phyloP scores from a whole-genome alignment of 2,888 invertebrate genomes.

The Drosophila meridiana region DNA sequence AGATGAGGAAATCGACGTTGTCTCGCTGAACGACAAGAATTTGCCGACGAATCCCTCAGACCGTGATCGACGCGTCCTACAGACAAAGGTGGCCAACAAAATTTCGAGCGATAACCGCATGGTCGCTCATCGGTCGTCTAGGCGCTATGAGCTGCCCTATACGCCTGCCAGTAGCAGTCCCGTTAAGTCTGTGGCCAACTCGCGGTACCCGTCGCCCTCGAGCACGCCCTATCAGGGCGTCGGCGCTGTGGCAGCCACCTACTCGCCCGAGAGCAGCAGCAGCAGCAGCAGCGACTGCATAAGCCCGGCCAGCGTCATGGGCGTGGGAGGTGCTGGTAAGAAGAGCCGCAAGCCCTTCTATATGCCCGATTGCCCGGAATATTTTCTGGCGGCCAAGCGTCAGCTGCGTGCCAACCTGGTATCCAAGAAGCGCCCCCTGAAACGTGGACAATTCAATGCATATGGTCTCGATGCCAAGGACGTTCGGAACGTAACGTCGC shows the following conservation, averaged over 20 bases:
- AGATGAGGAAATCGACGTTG: constrained; percentile 93
- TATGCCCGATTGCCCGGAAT: constrained; percentile 26
- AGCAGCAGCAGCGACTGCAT: constrained; percentile 29
- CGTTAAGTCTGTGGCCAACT: constrained; percentile 80
- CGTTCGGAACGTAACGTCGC: neutral
- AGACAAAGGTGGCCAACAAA: constrained; percentile 87
- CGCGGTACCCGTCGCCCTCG: constrained; percentile 83
- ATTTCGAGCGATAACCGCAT: constrained; percentile 82
- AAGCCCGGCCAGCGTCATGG: neutral
- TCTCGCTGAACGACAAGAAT: constrained; percentile 88
- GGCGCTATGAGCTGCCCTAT: constrained; percentile 75
- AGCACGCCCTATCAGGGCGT: constrained; percentile 75
- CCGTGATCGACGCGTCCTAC: constrained; percentile 88
- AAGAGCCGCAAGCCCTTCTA: constrained; percentile 41
- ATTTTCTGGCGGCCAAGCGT: neutral
- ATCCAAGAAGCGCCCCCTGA: constrained; percentile 1
- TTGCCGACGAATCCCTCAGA: constrained; percentile 90
- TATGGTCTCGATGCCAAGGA: constrained; percentile 4
- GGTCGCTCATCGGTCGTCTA: constrained; percentile 64
- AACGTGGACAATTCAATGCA: neutral
- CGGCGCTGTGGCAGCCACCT: constrained; percentile 23
- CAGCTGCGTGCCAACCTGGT: neutral
- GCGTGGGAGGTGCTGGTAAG: neutral
- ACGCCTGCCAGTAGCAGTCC: constrained; percentile 83
- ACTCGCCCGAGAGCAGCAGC: constrained; percentile 60